Conservation (phyloP, 2,797 vertebrate species). For the Eulemur mongoz region DNA sequence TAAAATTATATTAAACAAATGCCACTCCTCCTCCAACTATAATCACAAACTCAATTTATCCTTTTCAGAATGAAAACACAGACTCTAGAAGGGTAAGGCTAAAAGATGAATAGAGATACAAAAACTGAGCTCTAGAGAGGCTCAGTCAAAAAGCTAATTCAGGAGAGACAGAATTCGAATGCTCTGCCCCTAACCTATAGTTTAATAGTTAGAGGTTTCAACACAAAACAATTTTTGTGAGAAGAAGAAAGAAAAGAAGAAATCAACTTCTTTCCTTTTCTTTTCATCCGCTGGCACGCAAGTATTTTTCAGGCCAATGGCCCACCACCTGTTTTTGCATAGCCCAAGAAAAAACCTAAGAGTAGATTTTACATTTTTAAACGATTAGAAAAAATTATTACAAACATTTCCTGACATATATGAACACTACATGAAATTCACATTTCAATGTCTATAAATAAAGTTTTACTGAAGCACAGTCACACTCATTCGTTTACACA, state of each 20-base stretch:
- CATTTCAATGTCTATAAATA: background rate
- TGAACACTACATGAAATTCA: background rate
- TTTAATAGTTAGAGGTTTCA: background rate
- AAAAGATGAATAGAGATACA: background rate
- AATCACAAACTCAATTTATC: background rate
- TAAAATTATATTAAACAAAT: conserved; percentile 45
- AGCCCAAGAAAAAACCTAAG: background rate
- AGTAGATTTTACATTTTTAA: background rate
- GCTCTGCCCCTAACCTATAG: background rate
- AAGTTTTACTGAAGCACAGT: background rate
- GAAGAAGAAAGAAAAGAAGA: background rate
- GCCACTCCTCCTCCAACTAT: background rate
- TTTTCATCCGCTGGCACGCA: background rate
- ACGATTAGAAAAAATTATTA: background rate
- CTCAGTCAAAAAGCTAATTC: background rate
- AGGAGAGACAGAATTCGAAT: background rate
- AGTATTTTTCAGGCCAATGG: background rate
- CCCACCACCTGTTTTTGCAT: background rate
- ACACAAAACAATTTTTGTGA: background rate
- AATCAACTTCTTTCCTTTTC: background rate
- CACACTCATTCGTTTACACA: background rate
- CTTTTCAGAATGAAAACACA: background rate
- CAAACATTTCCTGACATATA: background rate
- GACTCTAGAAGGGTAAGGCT: background rate
- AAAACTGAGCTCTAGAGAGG: background rate